phyloP scores from a whole-genome alignment of 2,797 vertebrate genomes.

The Euthynnus affinis region DNA sequence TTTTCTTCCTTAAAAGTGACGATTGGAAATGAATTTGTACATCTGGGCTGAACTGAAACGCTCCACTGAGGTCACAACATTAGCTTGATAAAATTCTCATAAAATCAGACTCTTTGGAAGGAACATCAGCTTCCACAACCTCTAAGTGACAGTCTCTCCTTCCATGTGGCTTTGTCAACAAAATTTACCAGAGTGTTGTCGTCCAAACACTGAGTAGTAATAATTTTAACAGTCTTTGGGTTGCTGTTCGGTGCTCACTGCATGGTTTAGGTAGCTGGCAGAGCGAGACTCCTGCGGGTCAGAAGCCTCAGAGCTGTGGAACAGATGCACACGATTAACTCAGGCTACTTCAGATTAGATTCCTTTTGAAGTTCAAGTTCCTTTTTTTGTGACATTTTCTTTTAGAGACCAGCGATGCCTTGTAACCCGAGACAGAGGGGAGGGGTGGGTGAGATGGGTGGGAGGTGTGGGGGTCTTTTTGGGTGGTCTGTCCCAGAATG shows the following conservation, averaged over 20 bases:
- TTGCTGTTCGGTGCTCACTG: slow-evolving; percentile 20
- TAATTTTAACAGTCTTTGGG: slow-evolving; percentile 31
- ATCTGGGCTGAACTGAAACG: not conserved
- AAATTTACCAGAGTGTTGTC: slow-evolving; percentile 19
- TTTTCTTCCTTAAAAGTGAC: not conserved
- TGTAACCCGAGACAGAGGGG: slow-evolving; percentile 74
- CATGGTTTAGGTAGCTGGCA: slow-evolving; percentile 36
- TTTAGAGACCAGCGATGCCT: slow-evolving; percentile 68
- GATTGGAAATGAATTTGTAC: not conserved
- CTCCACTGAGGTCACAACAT: slow-evolving; percentile 24
- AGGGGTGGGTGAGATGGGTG: slow-evolving; percentile 31
- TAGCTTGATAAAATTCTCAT: slow-evolving; percentile 20
- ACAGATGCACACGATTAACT: slow-evolving; percentile 85
- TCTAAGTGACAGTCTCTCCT: slow-evolving; percentile 34
- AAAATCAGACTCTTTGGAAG: slow-evolving; percentile 41
- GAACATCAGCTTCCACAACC: slow-evolving; percentile 23
- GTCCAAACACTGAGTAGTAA: slow-evolving; percentile 25
- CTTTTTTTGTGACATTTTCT: slow-evolving; percentile 82
- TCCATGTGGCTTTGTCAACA: slow-evolving; percentile 50
- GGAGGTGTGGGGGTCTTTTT: slow-evolving; percentile 65
- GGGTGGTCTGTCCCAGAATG: slow-evolving; percentile 78
- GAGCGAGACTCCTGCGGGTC: slow-evolving; percentile 52
- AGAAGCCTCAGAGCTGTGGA: slow-evolving; percentile 50
- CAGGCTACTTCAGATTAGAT: slow-evolving; percentile 79
- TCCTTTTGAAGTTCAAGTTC: slow-evolving; percentile 84